Evolutionary conservation across 2,113 vertebrate species (phyloP), one percentile per base, ranked within the genome.

Genomic region (Brienomyrus brachyistius): DNA sequence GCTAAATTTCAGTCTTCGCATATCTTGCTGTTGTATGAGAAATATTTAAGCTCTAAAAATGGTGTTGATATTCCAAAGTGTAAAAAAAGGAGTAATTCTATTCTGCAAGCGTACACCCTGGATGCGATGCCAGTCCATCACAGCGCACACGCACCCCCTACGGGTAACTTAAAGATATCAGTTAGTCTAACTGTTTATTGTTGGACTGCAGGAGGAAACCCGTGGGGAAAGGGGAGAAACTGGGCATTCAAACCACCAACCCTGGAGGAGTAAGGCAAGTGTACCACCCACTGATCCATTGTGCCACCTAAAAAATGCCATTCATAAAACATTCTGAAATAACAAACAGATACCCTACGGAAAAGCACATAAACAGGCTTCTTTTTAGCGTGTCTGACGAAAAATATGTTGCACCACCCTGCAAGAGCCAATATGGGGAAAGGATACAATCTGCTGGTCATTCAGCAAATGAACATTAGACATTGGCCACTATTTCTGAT

Each of bases 401-500:
- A 35, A 40, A 77, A 85, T n/a, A 85, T n/a, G 83, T 50, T 48
- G 11, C n/a, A 51, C 43, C 88, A 70, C 89, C 88, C 23, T 74
- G 88, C 70, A 45, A n/a, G 83, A 86, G 84, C 17, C 21, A 85
- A 88, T 86, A 86, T 40, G 66, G 89, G 74, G 88, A 87, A 66
- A n/a, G 1, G 23, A 88, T 90, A 87, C 40, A 92, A 91, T 91
- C 88, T 90, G 62, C 88, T 40, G 54, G 88, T 89, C 83, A 90
- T 66, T 90, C 89, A 89, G 88, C 62, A 47, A 77, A 85, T 62
- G 90, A 91, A 82, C 77, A 45, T 88, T 89, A 91, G 92, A 83
- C 91, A 89, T 90, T 90, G 89, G 89, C 90, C 91, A 91, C 86
- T 89, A 21, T 88, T 74, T 86, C 91, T 84, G 43, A 90, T n/a